These are phyloP conservation scores for Eupithecia insigniata DNA, from an alignment of 2,888 invertebrate species.

Conservation along the genomic window DNA sequence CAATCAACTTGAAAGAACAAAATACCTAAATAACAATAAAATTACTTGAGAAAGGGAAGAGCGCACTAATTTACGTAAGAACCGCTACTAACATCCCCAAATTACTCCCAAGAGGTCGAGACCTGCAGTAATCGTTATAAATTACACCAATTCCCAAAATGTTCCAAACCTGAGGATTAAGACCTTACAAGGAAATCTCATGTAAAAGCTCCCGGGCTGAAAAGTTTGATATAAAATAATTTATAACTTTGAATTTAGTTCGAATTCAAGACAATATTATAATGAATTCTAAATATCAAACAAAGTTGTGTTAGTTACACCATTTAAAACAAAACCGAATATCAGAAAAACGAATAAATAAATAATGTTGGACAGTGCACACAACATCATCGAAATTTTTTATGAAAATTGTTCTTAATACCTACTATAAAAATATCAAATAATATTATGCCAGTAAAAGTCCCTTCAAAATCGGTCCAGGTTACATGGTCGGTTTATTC, in stretches of 20 bases:
- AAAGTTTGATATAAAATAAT: neutral
- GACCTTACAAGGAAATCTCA: conserved; percentile 6
- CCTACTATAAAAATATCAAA: too few relatives aligned
- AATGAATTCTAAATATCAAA: too few relatives aligned
- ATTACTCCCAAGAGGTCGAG: conserved; percentile 31
- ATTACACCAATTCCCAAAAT: conserved; percentile 23
- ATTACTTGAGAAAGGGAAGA: conserved; percentile 9
- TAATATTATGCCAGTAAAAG: too few relatives aligned
- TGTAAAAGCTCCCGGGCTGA: neutral
- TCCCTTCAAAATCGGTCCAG: too few relatives aligned
- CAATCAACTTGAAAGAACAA: neutral
- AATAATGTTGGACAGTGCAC: too few relatives aligned
- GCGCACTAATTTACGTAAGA: conserved; percentile 12
- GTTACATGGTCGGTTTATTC: too few relatives aligned
- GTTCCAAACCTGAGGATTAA: neutral
- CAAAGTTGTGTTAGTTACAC: too few relatives aligned
- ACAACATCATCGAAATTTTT: too few relatives aligned
- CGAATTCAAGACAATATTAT: too few relatives aligned
- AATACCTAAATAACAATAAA: conserved; percentile 5
- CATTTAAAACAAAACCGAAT: too few relatives aligned
- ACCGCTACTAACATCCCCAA: conserved; percentile 30
- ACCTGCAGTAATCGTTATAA: conserved; percentile 28
- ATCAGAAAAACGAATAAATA: too few relatives aligned
- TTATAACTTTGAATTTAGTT: neutral
- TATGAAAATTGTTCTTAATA: too few relatives aligned